Evolutionary conservation across 2,797 vertebrate genomes (phyloP).

Genomic region (Rhinella marina): DNA sequence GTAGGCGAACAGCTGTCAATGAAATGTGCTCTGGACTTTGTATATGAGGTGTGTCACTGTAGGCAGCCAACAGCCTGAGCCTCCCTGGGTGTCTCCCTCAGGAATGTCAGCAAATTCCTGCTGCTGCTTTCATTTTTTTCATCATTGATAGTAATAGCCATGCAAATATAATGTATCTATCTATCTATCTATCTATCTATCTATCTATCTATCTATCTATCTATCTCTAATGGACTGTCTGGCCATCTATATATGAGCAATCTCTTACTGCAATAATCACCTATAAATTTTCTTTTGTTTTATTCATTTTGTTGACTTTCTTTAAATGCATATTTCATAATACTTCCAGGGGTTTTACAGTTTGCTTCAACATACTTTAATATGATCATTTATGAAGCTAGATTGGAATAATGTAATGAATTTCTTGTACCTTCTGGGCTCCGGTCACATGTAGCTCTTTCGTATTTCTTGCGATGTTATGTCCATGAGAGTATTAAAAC

Average conservation of each 20-base stretch:
- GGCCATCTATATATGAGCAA: no score
- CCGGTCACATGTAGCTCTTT: no score
- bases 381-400: no score
- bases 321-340: no score
- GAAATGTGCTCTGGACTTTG: constrained; percentile 45
- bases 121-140: background rate
- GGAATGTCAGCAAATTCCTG: constrained; percentile 20
- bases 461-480: no score
- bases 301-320: background rate
- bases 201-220: background rate
- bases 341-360: no score
- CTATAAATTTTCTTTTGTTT: background rate
- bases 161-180: background rate
- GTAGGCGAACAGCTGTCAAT: constrained; percentile 60
- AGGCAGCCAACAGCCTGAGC: constrained; percentile 3
- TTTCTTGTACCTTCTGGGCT: no score
- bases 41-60: constrained; percentile 44
- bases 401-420: no score
- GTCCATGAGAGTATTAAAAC: no score
- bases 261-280: background rate
- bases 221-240: no score
- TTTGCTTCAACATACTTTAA: no score
- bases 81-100: constrained; percentile 30
- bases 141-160: background rate
- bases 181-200: background rate